Conservation (phyloP, 2,797 vertebrate species). For the Telmatherina bonti region DNA sequence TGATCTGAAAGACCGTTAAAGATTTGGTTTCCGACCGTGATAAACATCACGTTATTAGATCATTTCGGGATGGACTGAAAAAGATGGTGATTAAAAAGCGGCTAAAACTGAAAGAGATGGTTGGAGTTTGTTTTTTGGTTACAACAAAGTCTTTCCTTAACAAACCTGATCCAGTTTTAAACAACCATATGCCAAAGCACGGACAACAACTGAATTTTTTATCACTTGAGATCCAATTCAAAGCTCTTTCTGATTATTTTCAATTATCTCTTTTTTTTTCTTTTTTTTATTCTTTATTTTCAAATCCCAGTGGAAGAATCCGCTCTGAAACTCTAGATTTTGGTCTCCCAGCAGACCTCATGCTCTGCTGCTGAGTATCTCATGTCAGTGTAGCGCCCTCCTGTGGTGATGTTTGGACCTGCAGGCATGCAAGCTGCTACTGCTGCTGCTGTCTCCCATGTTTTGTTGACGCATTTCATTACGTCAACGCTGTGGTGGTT, state of each 20-base stretch:
- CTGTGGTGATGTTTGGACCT: slow-evolving; percentile 47
- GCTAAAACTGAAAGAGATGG: too few relatives aligned
- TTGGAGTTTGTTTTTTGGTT: too few relatives aligned
- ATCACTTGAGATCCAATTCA: too few relatives aligned
- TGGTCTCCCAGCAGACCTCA: slow-evolving; percentile 37
- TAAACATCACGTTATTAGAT: not conserved
- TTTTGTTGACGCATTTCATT: slow-evolving; percentile 52
- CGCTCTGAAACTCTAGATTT: not conserved
- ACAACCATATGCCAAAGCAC: too few relatives aligned
- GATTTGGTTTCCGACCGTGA: too few relatives aligned
- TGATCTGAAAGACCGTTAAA: too few relatives aligned
- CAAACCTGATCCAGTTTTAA: not conserved
- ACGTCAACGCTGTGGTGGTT: slow-evolving; percentile 43
- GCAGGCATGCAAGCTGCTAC: slow-evolving; percentile 22
- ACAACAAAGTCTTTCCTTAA: too few relatives aligned
- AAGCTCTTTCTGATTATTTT: not conserved
- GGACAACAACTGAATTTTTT: too few relatives aligned
- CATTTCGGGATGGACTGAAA: not conserved
- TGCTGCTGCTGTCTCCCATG: slow-evolving; percentile 23
- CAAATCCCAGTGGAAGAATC: not conserved
- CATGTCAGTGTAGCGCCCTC: slow-evolving; percentile 40
- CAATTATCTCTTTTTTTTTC: too few relatives aligned
- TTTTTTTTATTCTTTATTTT: too few relatives aligned
- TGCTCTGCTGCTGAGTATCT: not conserved
- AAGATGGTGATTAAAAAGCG: not conserved